Base-by-base conservation (phyloP, 2,888 invertebrate genomes). In the Slavum lentiscoides region DNA sequence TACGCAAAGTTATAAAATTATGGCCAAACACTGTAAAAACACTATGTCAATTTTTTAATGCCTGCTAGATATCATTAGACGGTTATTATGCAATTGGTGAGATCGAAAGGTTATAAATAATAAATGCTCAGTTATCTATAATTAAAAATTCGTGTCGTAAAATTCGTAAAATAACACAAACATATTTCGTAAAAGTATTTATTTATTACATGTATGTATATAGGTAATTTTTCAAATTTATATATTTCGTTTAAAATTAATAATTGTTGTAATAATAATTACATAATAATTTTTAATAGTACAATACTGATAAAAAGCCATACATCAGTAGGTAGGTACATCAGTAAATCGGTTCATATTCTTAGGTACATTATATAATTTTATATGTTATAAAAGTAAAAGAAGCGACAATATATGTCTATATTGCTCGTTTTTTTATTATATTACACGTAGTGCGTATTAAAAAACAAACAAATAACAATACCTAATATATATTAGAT, bases 401-500 rank as follows among this genome's bases (percentile, higher is more conserved):
- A 59, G 7, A 59, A 70, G 23, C 15, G n/a, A 37, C 11, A 55
- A 55, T 11, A 39, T 15, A 39, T 55, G 2, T 19, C 43, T 37
- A 30, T 58, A 49, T 61, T 43, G 23, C 23, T 11, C 6, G 3
- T 49, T 49, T 4, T 49, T 73, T 19, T 17, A 72, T 72, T 15
- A 1, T 39, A 21, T 49, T 49, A 49, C 49, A 49, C 15, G 43
- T 30, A 30, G 4, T 30, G n/a, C 17, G 30, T 53, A 64, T 53
- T 64, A 53, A 64, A 17, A 69, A 53, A 62, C 15, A 62, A 62
- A 43, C 23, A 61, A 61, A 61, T 61, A 72, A 61, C 19, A 73
- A 43, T n/a, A 53, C 19, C 9, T 30, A 30, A 30, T 53, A 19
- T 37, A 30, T 53, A 19, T 37, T 64, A n/a, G 53, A 69, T 69